Base-by-base conservation (phyloP, 2,797 vertebrate species). In the Centroberyx gerrardi region DNA sequence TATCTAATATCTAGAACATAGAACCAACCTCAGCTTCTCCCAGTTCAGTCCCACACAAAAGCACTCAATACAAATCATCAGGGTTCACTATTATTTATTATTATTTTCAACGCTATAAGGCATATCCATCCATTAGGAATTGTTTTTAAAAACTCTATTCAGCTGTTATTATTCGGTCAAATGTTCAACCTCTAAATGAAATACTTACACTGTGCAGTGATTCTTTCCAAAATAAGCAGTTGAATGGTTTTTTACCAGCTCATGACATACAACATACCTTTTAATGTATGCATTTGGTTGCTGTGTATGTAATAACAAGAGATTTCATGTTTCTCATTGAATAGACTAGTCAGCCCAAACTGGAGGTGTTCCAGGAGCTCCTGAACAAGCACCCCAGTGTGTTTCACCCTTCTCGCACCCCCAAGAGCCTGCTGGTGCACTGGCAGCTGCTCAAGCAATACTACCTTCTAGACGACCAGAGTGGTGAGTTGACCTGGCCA, bases 371-470 rank as follows among this genome's bases (percentile, higher is more conserved):
- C 93, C 98, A 98, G 93, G 97, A 98, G 52, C 92, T 99, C 82
- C 90, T 99, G 48, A 96, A 93, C 82, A 97, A 97, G 78, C 96
- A 99, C 77, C 97, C 97, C 0, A 91, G 96, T 22, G 94, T 97
- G 71, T 98, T 99, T 90, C 98, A 98, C 88, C 95, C 96, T 0
- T 96, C 96, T 0, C 96, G 97, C 8, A 97, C 96, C 0, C 95
- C 97, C 44, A 98, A 98, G 91, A 96, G 96, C 73, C 92, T 99
- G 70, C 95, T 98, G 93, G 95, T 97, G 5, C 97, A 99, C 88
- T 99, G 98, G 98, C 98, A 99, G 90, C 96, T 99, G 63, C 95
- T 99, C 82, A 98, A 98, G 82, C 98, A 99, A 89, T 98, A 99
- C 86, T 98, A 98, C 91, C 92, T 99, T 60, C 95, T 99, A 77